Evolutionary conservation across 1,140 invertebrate genomes (phyloP).

Genomic region (Monomorium pharaonis): DNA sequence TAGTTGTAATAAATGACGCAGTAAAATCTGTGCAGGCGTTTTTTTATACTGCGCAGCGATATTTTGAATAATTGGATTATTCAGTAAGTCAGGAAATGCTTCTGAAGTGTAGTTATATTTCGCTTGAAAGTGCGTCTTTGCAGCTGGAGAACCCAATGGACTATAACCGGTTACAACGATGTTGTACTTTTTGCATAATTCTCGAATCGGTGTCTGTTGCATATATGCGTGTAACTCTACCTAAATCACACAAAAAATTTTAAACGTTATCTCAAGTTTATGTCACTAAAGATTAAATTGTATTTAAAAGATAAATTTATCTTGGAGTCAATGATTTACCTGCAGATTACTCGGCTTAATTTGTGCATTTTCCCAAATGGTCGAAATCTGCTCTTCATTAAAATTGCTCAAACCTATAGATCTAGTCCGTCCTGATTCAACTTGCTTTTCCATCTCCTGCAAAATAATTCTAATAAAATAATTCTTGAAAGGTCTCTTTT

Average conservation of each 20-base stretch:
- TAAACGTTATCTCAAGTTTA: background rate
- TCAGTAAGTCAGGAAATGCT: slow-evolving; percentile 89
- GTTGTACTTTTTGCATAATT: slow-evolving; percentile 90
- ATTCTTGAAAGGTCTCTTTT: slow-evolving; percentile 15
- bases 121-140: slow-evolving; percentile 79
- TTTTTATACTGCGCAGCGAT: slow-evolving; percentile 90
- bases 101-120: slow-evolving; percentile 86
- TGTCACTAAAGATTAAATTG: background rate
- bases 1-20: slow-evolving; percentile 91
- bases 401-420: slow-evolving; percentile 94
- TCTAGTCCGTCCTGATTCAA: slow-evolving; percentile 87
- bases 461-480: slow-evolving; percentile 71
- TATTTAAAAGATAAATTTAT: background rate
- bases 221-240: slow-evolving; percentile 94
- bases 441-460: slow-evolving; percentile 91
- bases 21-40: slow-evolving; percentile 91
- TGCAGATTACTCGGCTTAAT: slow-evolving; percentile 91
- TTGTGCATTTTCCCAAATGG: slow-evolving; percentile 87
- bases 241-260: slow-evolving; percentile 82
- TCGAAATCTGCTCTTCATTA: slow-evolving; percentile 89
- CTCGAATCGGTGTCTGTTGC: slow-evolving; percentile 91
- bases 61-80: slow-evolving; percentile 88
- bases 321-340: slow-evolving; percentile 78
- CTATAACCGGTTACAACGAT: slow-evolving; percentile 94
- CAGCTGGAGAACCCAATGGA: slow-evolving; percentile 91